Evolutionary conservation across 1,140 invertebrate genomes (phyloP), one percentile per base, ranked within the genome.

Genomic region (Hypothenemus hampei): DNA sequence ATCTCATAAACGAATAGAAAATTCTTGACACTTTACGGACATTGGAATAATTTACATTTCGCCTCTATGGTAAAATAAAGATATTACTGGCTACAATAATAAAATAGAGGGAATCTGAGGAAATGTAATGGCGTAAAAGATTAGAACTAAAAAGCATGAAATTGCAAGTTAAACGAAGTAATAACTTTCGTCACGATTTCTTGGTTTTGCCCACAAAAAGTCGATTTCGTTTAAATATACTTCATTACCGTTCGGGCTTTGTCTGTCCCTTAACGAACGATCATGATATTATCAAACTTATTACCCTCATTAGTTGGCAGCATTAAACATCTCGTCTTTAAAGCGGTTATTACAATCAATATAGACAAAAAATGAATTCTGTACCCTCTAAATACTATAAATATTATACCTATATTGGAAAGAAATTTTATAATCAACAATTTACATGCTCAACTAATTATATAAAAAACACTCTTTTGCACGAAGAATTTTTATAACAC

Each of bases 101-200:
- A 48, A 48, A 48, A 48, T 48, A 48, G 31, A 31, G 31, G 45
- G 22, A 48, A 36, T 48, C 36, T 48, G 21, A 48, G 45, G 29
- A 48, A 48, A 48, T 36, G 45, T 48, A 48, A 48, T 48, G 45
- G 45, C 45, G 45, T 48, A 48, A 48, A 48, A 48, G 45, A 48
- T 48, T 48, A 48, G 45, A 48, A 48, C 29, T 35, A 48, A 48
- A 47, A 48, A 48, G 45, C 45, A 48, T 48, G 45, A 48, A 48
- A 48, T 48, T 48, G 29, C 45, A 48, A 48, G 45, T 48, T 48
- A 48, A 48, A 48, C 45, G 45, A 48, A 48, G 45, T 48, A 48
- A 48, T 48, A 48, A 35, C 45, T 48, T 48, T 36, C 45, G 45
- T 48, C 45, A 48, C 45, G 45, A 48, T 48, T 48, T 33, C 45